These are phyloP conservation scores for Hemistola chrysoprasaria DNA, from an alignment of 2,888 invertebrate genomes.

Conservation along the genomic window DNA sequence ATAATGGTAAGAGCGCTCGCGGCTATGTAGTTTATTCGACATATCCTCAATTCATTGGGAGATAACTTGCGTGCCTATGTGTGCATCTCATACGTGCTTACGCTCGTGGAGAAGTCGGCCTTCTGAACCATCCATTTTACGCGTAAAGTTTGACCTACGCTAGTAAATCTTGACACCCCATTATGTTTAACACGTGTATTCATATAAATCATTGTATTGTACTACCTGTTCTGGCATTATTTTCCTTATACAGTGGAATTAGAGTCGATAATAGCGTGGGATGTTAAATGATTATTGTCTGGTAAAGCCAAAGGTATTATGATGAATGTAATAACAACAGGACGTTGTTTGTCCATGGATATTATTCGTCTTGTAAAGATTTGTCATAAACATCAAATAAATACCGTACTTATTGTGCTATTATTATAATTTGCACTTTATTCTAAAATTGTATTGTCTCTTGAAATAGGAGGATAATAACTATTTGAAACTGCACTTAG, in stretches of 20 bases:
- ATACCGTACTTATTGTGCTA: no score
- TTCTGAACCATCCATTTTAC: no score
- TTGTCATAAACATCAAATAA: constrained; percentile 1
- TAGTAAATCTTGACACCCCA: constrained; percentile 17
- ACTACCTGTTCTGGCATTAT: constrained; percentile 4
- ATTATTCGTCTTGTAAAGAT: background rate
- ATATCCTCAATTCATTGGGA: no score
- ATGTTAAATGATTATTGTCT: constrained; percentile 1
- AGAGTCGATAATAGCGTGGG: constrained; percentile 2
- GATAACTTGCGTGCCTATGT: no score
- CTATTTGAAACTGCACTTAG: no score
- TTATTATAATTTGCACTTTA: no score
- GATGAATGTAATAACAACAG: constrained; percentile 8
- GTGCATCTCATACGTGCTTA: no score
- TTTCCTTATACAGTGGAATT: background rate
- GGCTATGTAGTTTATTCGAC: no score
- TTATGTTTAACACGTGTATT: constrained; percentile 18
- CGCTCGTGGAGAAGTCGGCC: no score
- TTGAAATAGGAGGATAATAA: no score
- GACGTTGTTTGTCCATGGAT: constrained; percentile 10
- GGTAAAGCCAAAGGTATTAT: constrained; percentile 14
- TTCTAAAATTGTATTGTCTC: no score
- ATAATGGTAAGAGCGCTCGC: no score
- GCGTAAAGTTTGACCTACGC: constrained; percentile 11
- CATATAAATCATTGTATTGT: constrained; percentile 13